These are phyloP conservation scores for Mellivora capensis DNA, from an alignment of 2,113 vertebrate species.

Conservation along the genomic window DNA sequence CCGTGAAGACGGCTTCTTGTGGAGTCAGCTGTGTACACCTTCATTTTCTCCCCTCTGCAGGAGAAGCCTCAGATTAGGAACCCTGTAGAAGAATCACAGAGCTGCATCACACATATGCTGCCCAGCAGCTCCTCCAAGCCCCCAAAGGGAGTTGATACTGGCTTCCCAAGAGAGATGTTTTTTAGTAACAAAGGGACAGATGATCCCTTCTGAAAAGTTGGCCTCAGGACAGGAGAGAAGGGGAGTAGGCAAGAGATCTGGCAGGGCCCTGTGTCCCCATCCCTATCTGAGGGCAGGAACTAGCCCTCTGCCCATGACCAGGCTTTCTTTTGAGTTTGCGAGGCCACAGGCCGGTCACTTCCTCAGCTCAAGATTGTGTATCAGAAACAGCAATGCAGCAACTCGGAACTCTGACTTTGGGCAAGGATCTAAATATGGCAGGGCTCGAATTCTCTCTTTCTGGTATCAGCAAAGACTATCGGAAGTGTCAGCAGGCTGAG, in stretches of 20 bases:
- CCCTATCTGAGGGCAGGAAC: not conserved
- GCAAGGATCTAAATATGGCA: slow-evolving; percentile 38
- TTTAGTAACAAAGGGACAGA: not conserved
- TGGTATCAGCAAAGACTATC: not conserved
- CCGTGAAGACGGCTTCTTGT: not conserved
- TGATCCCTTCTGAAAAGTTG: not conserved
- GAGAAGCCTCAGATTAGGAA: not conserved
- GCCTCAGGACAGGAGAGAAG: not conserved
- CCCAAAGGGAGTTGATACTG: not conserved
- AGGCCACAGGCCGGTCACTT: not conserved
- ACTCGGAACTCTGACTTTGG: not conserved
- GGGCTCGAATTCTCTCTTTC: not conserved
- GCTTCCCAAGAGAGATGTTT: not conserved
- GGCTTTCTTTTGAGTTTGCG: not conserved
- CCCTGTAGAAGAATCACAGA: fast-evolving
- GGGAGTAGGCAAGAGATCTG: not conserved
- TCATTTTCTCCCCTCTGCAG: not conserved
- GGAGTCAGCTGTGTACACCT: not conserved
- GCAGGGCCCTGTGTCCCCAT: not conserved
- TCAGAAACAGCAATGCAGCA: not conserved
- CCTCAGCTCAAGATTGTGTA: not conserved
- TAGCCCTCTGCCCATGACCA: not conserved
- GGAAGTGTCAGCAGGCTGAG: slow-evolving; percentile 12
- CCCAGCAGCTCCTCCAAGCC: not conserved
- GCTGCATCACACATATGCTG: fast-evolving